Conservation (phyloP, 2,797 vertebrate species). For the Neoniphon sammara region DNA sequence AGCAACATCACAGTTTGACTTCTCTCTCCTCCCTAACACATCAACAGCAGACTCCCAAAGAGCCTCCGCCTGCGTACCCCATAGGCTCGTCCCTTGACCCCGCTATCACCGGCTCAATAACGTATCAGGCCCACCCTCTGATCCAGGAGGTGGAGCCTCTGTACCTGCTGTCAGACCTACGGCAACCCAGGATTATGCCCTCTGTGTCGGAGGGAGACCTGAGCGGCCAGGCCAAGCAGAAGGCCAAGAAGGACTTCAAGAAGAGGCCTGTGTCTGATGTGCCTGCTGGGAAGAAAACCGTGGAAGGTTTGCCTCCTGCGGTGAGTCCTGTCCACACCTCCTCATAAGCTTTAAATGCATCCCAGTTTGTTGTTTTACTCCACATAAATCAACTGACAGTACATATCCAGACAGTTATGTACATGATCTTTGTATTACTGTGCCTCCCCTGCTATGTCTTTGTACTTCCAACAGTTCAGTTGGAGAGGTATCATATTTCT, state of each 20-base stretch:
- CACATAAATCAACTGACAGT: too few species aligned
- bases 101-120: slow-evolving; percentile 78
- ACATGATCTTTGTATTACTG: too few species aligned
- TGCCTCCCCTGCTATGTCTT: too few species aligned
- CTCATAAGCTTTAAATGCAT: not conserved
- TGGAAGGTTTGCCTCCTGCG: slow-evolving; percentile 92
- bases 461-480: too few species aligned
- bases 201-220: slow-evolving; percentile 94
- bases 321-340: slow-evolving; percentile 81
- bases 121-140: slow-evolving; percentile 86
- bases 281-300: slow-evolving; percentile 88
- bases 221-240: slow-evolving; percentile 85
- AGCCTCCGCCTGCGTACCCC: slow-evolving; percentile 85
- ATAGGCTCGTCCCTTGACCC: slow-evolving; percentile 81
- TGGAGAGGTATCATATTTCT: too few species aligned
- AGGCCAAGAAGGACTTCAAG: slow-evolving; percentile 88
- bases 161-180: slow-evolving; percentile 77
- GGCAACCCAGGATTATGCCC: slow-evolving; percentile 86
- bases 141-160: slow-evolving; percentile 82
- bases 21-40: slow-evolving; percentile 62
- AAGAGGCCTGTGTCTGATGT: slow-evolving; percentile 93
- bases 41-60: slow-evolving; percentile 81
- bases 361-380: too few species aligned
- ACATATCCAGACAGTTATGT: too few species aligned
- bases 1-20: slow-evolving; percentile 68